Conservation (phyloP, 2,797 vertebrate species). For the Falco columbarius region DNA sequence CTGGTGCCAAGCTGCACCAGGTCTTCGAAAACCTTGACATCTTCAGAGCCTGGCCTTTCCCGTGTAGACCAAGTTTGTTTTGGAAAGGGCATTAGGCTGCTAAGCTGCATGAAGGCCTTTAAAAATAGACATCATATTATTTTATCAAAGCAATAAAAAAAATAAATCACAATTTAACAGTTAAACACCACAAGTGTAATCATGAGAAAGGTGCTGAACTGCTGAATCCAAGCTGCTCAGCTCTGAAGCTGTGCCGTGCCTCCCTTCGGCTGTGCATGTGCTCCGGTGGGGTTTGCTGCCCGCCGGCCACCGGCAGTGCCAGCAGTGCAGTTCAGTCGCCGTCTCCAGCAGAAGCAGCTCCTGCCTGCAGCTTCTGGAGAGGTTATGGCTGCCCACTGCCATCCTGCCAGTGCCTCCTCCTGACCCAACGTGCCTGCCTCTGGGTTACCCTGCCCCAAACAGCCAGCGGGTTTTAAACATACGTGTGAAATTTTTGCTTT, state of each 20-base stretch:
- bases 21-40: neutral
- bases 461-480: fast-evolving
- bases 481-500: neutral
- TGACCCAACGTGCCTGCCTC: neutral
- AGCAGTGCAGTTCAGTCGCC: neutral
- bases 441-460: no score
- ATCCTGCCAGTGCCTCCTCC: neutral
- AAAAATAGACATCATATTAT: neutral
- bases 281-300: neutral
- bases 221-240: neutral
- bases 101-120: neutral
- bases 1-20: neutral
- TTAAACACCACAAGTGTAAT: neutral
- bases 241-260: neutral
- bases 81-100: neutral
- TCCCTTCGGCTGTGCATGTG: neutral
- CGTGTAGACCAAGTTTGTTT: neutral
- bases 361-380: neutral
- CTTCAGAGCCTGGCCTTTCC: neutral
- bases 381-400: neutral
- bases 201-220: neutral
- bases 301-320: neutral
- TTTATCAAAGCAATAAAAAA: neutral
- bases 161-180: neutral
- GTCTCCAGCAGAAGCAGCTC: neutral